Evolutionary conservation across 2,888 invertebrate species (phyloP).

Genomic region (Diogma glabrata): DNA sequence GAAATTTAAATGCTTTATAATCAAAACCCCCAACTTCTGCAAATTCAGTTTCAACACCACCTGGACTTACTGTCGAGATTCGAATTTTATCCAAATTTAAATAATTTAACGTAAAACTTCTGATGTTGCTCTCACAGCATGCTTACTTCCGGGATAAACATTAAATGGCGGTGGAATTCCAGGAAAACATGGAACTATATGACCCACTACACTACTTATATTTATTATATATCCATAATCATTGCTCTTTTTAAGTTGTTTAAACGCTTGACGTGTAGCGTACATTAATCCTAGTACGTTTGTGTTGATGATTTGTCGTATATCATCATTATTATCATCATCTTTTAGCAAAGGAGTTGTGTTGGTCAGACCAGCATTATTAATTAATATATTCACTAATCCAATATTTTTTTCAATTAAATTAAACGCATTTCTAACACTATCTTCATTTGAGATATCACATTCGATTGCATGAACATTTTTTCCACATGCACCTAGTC

Average conservation of each 20-base stretch:
- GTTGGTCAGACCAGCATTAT: slow-evolving; percentile 41
- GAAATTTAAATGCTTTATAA: not conserved
- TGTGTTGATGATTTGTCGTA: slow-evolving; percentile 34
- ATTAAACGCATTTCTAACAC: slow-evolving; percentile 42
- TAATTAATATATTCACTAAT: slow-evolving; percentile 43
- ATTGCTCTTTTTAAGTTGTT: slow-evolving; percentile 36
- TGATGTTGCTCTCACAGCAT: slow-evolving; percentile 29
- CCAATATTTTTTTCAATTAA: slow-evolving; percentile 39
- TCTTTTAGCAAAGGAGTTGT: slow-evolving; percentile 17
- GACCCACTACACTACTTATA: slow-evolving; percentile 38
- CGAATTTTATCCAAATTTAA: slow-evolving; percentile 2
- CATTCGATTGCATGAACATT: slow-evolving; percentile 36
- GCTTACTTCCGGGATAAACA: slow-evolving; percentile 27
- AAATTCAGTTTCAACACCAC: not conserved
- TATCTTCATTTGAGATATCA: slow-evolving; percentile 41
- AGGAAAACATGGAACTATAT: slow-evolving; percentile 31
- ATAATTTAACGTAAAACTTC: slow-evolving; percentile 26
- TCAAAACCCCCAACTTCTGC: not conserved
- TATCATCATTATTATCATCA: slow-evolving; percentile 19
- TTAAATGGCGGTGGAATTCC: slow-evolving; percentile 16
- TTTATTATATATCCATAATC: slow-evolving; percentile 38
- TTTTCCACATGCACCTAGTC: not conserved
- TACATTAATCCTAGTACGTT: slow-evolving; percentile 36
- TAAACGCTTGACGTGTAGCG: slow-evolving; percentile 37
- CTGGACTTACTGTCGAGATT: not conserved